These are phyloP conservation scores for Coecobrya sp. DNA, from an alignment of 2,888 invertebrate genomes.

Conservation along the genomic window DNA sequence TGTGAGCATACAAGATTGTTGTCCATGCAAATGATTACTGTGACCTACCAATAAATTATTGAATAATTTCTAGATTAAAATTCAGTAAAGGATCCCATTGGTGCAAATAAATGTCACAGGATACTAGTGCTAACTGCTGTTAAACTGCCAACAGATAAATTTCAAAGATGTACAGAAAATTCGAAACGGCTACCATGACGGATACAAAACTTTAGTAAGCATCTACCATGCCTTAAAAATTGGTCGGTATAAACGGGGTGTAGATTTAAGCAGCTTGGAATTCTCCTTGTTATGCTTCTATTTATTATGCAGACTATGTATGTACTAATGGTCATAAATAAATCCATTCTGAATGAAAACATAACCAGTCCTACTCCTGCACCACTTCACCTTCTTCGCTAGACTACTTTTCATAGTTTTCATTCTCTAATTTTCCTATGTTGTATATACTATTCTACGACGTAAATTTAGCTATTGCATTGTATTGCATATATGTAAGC, in stretches of 20 bases:
- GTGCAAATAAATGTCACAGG: slow-evolving; percentile 29
- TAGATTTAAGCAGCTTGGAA: background rate
- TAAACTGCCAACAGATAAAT: slow-evolving; percentile 28
- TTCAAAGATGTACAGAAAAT: slow-evolving; percentile 24
- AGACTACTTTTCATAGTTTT: background rate
- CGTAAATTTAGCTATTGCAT: background rate
- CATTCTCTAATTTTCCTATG: background rate
- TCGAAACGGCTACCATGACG: slow-evolving; percentile 32
- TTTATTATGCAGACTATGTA: slow-evolving; percentile 71
- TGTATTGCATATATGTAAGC: background rate
- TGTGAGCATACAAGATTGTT: background rate
- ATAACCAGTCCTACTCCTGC: slow-evolving; percentile 77
- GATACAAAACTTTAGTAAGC: background rate
- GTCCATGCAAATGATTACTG: background rate
- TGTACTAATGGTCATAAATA: slow-evolving; percentile 74
- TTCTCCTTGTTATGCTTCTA: slow-evolving; percentile 14
- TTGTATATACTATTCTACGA: background rate
- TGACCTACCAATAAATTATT: slow-evolving; percentile 49
- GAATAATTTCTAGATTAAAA: slow-evolving; percentile 60
- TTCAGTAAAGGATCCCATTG: slow-evolving; percentile 39
- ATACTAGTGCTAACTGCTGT: slow-evolving; percentile 13
- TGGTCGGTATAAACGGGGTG: background rate
- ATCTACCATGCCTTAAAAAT: background rate
- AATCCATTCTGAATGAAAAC: slow-evolving; percentile 75
- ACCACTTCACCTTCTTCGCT: slow-evolving; percentile 12